Percentiles rank a stretch among this genome's conserved stretches.
These are phyloP conservation scores for Daubentonia madagascariensis DNA, from an alignment of 2,113 vertebrate genomes.

Conservation along the genomic window DNA sequence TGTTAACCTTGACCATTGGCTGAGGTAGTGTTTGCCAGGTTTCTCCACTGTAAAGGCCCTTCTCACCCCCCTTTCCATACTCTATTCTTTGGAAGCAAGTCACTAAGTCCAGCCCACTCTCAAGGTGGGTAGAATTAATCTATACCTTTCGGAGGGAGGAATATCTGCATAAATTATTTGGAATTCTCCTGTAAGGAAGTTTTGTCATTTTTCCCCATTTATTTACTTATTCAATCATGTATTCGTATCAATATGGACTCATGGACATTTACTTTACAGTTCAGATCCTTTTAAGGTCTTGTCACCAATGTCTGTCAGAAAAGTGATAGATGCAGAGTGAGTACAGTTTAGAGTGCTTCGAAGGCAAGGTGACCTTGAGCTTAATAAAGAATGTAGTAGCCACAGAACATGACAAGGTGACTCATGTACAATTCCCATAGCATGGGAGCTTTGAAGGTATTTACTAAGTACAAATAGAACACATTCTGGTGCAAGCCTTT, in stretches of 20 bases:
- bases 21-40: too few species aligned
- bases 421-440: neutral
- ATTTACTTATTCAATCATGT: neutral
- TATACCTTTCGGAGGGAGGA: neutral
- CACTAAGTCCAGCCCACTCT: neutral
- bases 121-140: neutral
- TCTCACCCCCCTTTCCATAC: accelerated
- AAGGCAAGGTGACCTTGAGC: neutral
- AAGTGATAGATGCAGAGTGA: neutral
- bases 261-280: neutral
- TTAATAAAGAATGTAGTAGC: neutral
- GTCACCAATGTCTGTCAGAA: neutral
- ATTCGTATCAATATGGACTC: neutral
- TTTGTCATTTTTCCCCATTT: neutral
- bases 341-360: neutral
- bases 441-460: neutral
- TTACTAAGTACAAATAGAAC: neutral
- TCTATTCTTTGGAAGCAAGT: neutral
- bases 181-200: neutral
- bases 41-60: too few species aligned
- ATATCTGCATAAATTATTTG: neutral
- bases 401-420: neutral
- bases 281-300: neutral
- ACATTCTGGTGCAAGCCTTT: neutral
- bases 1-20: neutral